Percentiles rank a stretch among this genome's conserved stretches.
These are phyloP conservation scores for Bursaphelenchus okinawaensis DNA, from an alignment of 2,888 invertebrate species.

Conservation along the genomic window DNA sequence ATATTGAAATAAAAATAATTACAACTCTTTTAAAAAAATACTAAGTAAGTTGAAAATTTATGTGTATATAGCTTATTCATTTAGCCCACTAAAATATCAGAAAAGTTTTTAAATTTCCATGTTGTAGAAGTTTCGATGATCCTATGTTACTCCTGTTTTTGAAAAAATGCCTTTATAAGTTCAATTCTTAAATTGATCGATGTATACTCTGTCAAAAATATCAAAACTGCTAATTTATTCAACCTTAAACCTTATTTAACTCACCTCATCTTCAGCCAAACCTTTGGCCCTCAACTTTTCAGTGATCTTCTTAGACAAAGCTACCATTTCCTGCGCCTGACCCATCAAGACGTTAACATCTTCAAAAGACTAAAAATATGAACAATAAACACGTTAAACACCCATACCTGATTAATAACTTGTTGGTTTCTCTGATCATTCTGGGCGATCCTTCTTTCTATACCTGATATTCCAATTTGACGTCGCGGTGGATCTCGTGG, in stretches of 20 bases:
- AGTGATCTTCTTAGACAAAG: slow-evolving; percentile 82
- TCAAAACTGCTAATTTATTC: background rate
- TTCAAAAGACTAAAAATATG: slow-evolving; percentile 71
- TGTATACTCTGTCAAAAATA: too few relatives aligned
- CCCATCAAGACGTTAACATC: slow-evolving; percentile 88
- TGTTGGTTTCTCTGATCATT: slow-evolving; percentile 83
- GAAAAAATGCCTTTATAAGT: too few relatives aligned
- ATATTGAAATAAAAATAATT: background rate
- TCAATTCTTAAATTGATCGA: too few relatives aligned
- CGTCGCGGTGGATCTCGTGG: background rate
- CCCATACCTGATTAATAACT: slow-evolving; percentile 69
- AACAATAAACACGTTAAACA: background rate
- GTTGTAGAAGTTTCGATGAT: too few relatives aligned
- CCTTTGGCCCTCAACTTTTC: slow-evolving; percentile 85
- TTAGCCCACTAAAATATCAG: too few relatives aligned
- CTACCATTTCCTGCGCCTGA: slow-evolving; percentile 95
- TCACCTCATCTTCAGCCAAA: background rate
- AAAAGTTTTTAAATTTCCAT: too few relatives aligned
- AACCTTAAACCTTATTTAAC: slow-evolving; percentile 1
- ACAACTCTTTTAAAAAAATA: too few relatives aligned
- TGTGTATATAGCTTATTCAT: too few relatives aligned
- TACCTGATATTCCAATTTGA: slow-evolving; percentile 80
- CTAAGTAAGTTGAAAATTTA: too few relatives aligned
- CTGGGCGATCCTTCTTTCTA: slow-evolving; percentile 83
- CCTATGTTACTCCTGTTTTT: too few relatives aligned